phyloP scores from a whole-genome alignment of 1,140 invertebrate species.

The Psix sp. region DNA sequence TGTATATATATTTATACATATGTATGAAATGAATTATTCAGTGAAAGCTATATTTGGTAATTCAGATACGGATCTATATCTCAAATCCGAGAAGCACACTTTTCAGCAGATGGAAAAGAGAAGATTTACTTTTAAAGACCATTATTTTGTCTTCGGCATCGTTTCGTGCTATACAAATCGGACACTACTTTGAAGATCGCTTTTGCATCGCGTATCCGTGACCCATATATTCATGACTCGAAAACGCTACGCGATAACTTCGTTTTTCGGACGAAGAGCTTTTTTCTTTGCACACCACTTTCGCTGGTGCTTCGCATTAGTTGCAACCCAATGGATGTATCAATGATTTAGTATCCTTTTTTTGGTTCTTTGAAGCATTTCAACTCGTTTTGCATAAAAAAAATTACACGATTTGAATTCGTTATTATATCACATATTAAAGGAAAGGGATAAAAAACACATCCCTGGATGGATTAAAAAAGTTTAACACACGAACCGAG shows the following conservation, averaged over 20 bases:
- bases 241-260: constrained; percentile 25
- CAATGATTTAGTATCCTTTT: constrained; percentile 4
- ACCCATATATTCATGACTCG: constrained; percentile 24
- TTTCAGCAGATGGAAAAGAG: background rate
- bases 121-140: constrained; percentile 16
- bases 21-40: no score
- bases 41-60: constrained; percentile 2
- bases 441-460: background rate
- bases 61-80: background rate
- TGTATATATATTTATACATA: no score
- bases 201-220: constrained; percentile 36
- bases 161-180: constrained; percentile 16
- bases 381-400: no score
- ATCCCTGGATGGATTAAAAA: background rate
- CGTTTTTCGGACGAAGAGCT: constrained; percentile 36
- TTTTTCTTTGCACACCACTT: constrained; percentile 19
- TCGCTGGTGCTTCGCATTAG: background rate
- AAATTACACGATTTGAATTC: background rate
- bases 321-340: background rate
- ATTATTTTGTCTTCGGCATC: constrained; percentile 24
- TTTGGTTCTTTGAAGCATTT: background rate
- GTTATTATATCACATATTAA: background rate
- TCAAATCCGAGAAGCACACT: background rate
- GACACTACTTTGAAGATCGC: constrained; percentile 29
- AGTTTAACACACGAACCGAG: background rate